phyloP scores from a whole-genome alignment of 2,113 vertebrate species.

The Phalacrocorax carbo region DNA sequence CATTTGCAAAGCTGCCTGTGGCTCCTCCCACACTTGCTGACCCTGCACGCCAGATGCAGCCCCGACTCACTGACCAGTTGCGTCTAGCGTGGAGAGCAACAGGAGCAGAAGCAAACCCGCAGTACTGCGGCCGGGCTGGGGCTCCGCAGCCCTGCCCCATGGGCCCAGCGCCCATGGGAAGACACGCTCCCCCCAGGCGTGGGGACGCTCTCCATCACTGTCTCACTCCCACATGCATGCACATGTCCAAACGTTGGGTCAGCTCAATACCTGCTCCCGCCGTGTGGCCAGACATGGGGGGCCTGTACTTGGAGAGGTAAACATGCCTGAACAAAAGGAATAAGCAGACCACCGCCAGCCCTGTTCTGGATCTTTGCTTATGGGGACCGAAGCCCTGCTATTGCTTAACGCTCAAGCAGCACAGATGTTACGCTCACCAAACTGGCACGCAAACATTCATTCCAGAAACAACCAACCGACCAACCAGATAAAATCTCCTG shows the following conservation, averaged over 20 bases:
- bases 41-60: fast-evolving
- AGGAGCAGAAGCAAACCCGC: background rate
- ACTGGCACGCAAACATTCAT: background rate
- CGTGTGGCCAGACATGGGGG: fast-evolving
- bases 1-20: background rate
- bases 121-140: fast-evolving
- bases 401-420: background rate
- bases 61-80: background rate
- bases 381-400: background rate
- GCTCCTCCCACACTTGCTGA: background rate
- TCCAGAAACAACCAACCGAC: background rate
- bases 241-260: background rate
- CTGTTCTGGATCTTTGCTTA: no score
- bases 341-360: background rate
- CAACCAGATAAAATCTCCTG: background rate
- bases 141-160: fast-evolving
- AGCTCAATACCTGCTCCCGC: background rate
- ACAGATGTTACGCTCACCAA: background rate
- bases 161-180: background rate
- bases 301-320: background rate
- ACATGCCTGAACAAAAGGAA: background rate
- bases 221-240: background rate
- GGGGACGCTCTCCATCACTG: background rate
- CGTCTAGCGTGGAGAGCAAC: fast-evolving
- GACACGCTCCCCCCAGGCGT: fast-evolving